Percentiles rank a stretch among this genome's conserved stretches.
phyloP scores from a whole-genome alignment of 2,797 vertebrate species.

The Neostethus bicornis region DNA sequence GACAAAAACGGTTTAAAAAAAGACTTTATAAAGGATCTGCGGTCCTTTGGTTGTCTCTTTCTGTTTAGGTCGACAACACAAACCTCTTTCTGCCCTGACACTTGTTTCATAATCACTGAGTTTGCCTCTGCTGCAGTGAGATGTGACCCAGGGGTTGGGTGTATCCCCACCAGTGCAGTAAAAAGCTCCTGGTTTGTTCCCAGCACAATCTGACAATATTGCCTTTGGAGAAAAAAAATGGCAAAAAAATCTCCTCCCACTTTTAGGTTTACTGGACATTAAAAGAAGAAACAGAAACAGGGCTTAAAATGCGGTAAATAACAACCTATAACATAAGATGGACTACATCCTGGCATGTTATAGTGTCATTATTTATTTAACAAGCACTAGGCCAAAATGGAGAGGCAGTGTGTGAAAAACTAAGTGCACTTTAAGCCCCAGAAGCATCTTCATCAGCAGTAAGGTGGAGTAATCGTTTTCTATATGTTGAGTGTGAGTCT shows the following conservation, averaged over 20 bases:
- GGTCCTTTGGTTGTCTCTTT: not conserved
- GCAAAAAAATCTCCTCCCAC: not conserved
- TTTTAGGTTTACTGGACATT: not conserved
- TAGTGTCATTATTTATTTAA: not conserved
- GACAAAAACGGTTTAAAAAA: not conserved
- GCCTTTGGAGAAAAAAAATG: not conserved
- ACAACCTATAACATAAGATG: not conserved
- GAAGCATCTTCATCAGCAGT: not conserved
- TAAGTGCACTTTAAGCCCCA: not conserved
- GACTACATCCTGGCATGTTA: not conserved
- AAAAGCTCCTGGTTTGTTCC: conserved; percentile 45
- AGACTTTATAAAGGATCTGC: not conserved
- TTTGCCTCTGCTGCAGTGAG: conserved; percentile 65
- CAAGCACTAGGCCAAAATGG: not conserved
- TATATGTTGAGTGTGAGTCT: not conserved
- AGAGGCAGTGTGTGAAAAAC: not conserved
- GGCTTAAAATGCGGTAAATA: not conserved
- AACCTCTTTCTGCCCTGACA: conserved; percentile 2
- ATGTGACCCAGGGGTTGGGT: conserved; percentile 61
- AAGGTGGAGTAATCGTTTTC: not conserved
- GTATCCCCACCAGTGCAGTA: conserved; percentile 58
- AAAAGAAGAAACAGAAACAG: not conserved
- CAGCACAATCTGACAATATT: conserved; percentile 32
- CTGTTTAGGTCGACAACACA: not conserved
- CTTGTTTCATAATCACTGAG: conserved; percentile 25